These are phyloP conservation scores for Rhynchotus rufescens DNA, from an alignment of 2,797 vertebrate species.

Conservation along the genomic window DNA sequence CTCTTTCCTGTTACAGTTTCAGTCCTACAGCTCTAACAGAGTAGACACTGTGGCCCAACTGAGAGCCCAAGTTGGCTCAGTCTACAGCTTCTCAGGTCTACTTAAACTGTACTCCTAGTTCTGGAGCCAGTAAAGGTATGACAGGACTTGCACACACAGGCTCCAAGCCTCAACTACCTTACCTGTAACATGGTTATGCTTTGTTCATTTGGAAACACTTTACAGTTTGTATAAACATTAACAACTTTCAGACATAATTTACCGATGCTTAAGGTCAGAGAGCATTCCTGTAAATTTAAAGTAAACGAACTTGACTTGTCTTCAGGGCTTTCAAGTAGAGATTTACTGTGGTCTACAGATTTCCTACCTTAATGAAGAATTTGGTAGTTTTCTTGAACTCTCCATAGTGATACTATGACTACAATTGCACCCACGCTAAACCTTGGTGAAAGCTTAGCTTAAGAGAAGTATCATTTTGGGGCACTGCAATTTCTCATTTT, in stretches of 20 bases:
- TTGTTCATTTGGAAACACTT: background rate
- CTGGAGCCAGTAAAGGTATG: background rate
- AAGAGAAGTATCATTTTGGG: background rate
- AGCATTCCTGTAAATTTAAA: background rate
- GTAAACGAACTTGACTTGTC: background rate
- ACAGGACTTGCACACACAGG: background rate
- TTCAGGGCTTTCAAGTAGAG: background rate
- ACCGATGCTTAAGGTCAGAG: background rate
- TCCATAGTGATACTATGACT: background rate
- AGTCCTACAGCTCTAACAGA: background rate
- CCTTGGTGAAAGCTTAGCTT: background rate
- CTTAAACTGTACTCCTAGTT: background rate
- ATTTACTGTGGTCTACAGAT: background rate
- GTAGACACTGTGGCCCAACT: background rate
- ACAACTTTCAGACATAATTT: slow-evolving; percentile 3
- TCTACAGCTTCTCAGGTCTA: background rate
- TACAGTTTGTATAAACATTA: background rate
- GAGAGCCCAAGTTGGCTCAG: background rate
- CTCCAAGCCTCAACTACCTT: background rate
- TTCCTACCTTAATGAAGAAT: background rate
- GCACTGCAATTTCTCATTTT: background rate
- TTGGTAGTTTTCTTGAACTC: background rate
- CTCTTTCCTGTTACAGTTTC: background rate
- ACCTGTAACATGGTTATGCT: background rate
- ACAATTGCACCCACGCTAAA: background rate